Evolutionary conservation across 2,797 vertebrate species (phyloP), one percentile per base, ranked within the genome.

Genomic region (Rhincodon typus): DNA sequence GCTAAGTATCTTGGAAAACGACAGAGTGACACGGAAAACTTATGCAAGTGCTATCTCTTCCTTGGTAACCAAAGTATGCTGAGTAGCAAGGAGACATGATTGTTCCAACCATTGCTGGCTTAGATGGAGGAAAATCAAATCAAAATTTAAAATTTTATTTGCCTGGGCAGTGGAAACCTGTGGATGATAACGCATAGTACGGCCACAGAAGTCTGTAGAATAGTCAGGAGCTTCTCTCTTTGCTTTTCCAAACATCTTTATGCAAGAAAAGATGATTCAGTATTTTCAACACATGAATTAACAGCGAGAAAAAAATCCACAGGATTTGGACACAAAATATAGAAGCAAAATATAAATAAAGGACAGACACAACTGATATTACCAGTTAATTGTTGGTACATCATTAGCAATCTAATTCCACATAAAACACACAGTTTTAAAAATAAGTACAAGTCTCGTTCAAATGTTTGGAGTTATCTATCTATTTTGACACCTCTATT

Each of bases 351-450:
- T 30, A 70, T 69, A 42, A 30, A 72, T 42, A 94, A 94, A 94
- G 46, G 8, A 72, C 1, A 90, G 10, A 94, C 15, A 74, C 74
- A 95, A n/a, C 42, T 34, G 30, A 19, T 53, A 72, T 17, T 23
- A 94, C n/a, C 69, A 70, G 72, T 34, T 74, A 95, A 95, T 57
- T 50, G 30, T 57, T 95, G 69, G 94, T 95, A 70, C 27, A 77
- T 94, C 67, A 72, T 53, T 72, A 72, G 74, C 27, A 94, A 53
- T 27, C 13, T 38, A 69, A 93, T 94, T 94, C 38, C 70, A 95
- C 70, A 77, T 30, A 34, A 23, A 25, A 53, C 70, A 72, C 74
- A 50, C 46, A 30, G 50, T 30, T 66, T 30, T 72, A 30, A 77
- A 46, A 72, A 57, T 69, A 23, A 30, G 25, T 23, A 67, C 87